Conservation (phyloP, 2,113 vertebrate species). For the Otus sunia region DNA sequence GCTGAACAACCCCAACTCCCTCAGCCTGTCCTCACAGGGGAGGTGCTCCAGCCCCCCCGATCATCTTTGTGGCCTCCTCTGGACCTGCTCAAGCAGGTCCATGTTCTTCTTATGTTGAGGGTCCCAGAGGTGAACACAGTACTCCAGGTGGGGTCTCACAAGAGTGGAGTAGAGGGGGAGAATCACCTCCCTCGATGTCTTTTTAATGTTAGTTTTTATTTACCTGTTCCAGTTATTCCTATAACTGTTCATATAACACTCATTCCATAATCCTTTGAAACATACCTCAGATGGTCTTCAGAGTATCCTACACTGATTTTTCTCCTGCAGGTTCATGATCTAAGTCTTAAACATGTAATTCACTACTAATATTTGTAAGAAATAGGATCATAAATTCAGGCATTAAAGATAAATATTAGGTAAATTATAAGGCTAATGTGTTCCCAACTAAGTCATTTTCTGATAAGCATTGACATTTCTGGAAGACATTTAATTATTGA, state of each 20-base stretch:
- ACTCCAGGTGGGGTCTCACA: no score
- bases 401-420: constrained; percentile 55
- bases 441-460: constrained; percentile 56
- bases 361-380: constrained; percentile 16
- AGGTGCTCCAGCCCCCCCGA: no score
- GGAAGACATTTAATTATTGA: constrained; percentile 55
- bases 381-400: constrained; percentile 41
- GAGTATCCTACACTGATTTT: neutral
- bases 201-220: neutral
- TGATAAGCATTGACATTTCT: constrained; percentile 63
- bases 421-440: constrained; percentile 51
- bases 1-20: no score
- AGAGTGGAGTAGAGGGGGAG: no score
- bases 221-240: neutral
- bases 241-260: neutral
- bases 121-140: no score
- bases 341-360: constrained; percentile 33
- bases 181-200: neutral
- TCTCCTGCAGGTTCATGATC: neutral
- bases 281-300: neutral
- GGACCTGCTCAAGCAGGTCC: no score
- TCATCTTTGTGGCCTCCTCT: no score
- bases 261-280: neutral
- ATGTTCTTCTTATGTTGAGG: no score
- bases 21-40: no score